Conservation (phyloP, 2,888 invertebrate species). For the Rapana venosa region DNA sequence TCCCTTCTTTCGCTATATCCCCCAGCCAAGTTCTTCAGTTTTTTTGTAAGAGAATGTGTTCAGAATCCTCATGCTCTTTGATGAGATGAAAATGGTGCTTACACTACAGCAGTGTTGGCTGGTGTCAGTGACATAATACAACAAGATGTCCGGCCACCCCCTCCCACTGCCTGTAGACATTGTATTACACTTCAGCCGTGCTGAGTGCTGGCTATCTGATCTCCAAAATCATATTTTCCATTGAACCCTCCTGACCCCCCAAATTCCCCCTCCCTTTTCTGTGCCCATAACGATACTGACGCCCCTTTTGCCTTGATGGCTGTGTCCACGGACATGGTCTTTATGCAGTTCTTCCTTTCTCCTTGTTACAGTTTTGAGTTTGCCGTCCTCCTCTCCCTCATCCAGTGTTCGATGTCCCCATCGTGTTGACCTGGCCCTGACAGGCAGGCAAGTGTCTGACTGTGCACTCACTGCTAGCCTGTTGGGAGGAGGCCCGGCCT, state of each 20-base stretch:
- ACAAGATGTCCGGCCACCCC: neutral
- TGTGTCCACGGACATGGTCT: neutral
- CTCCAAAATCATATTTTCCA: neutral
- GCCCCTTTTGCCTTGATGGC: neutral
- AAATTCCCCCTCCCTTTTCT: no score
- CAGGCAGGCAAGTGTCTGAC: no score
- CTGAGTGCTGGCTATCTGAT: constrained; percentile 14
- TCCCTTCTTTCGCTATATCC: neutral
- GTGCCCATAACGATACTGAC: no score
- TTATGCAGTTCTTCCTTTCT: neutral
- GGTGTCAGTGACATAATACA: constrained; percentile 11
- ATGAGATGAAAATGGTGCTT: constrained; percentile 36
- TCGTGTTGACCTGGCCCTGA: no score
- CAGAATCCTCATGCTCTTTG: constrained; percentile 10
- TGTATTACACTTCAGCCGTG: neutral
- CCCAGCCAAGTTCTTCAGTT: neutral
- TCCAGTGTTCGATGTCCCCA: neutral
- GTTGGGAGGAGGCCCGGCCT: no score
- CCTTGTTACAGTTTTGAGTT: neutral
- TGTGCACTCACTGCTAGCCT: no score
- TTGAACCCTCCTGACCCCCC: neutral
- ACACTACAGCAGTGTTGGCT: neutral
- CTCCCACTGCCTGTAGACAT: neutral
- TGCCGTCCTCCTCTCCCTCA: neutral
- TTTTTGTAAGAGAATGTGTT: neutral